A percentile compares a stretch with the other conserved stretches of the same genome.
These are phyloP conservation scores for Henricia sp. DNA, from an alignment of 53 echinoderm and acorn worm species.

Conservation along the genomic window DNA sequence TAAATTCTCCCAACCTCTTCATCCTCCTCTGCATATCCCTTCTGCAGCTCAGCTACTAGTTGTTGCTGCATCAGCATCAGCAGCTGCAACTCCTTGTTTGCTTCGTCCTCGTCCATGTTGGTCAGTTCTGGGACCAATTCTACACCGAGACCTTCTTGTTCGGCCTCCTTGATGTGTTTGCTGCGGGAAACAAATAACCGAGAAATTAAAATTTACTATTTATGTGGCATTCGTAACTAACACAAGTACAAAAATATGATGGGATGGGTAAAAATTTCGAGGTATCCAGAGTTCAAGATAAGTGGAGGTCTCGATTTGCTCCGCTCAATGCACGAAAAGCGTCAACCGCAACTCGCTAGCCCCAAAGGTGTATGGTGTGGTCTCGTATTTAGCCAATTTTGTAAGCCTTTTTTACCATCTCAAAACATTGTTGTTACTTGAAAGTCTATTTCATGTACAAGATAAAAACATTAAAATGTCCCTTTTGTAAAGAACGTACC, in stretches of 20 bases:
- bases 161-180: slow-evolving; percentile 83
- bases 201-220: neutral
- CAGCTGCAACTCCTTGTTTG: slow-evolving; percentile 73
- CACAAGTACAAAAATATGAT: neutral
- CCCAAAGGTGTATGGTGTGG: no score
- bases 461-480: no score
- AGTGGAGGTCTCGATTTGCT: no score
- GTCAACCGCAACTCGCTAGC: no score
- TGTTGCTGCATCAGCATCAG: slow-evolving; percentile 84
- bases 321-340: no score
- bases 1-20: slow-evolving; percentile 65
- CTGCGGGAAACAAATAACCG: slow-evolving; percentile 40
- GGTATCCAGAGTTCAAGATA: no score
- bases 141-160: slow-evolving; percentile 85
- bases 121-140: slow-evolving; percentile 85
- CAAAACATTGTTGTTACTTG: no score
- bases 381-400: no score
- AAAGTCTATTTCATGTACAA: no score
- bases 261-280: no score
- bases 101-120: slow-evolving; percentile 66
- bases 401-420: no score
- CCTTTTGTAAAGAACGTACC: no score
- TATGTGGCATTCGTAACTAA: neutral
- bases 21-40: slow-evolving; percentile 89
- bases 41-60: slow-evolving; percentile 86